A percentile compares a stretch with the other conserved stretches of the same genome.
phyloP scores from a whole-genome alignment of 2,888 invertebrate species.

The Tipula vernalis region DNA sequence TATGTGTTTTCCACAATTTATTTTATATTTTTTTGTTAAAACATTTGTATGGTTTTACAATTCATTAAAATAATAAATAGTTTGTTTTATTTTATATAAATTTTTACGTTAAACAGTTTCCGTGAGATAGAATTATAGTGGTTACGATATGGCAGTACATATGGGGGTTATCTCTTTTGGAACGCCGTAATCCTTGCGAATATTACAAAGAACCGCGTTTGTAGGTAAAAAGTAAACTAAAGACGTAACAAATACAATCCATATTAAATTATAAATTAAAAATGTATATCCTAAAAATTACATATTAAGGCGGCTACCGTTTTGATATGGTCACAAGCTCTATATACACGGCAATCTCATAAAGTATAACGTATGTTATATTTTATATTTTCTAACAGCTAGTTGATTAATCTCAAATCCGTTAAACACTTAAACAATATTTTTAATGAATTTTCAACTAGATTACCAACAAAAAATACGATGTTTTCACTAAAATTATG shows the following conservation, averaged over 20 bases:
- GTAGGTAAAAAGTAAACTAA: not conserved
- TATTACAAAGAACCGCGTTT: not conserved
- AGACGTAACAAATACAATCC: not conserved
- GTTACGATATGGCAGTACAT: not conserved
- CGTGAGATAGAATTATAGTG: not conserved
- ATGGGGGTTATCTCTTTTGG: not conserved
- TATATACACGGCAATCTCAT: not conserved
- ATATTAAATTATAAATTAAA: not conserved
- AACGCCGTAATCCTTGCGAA: not conserved
- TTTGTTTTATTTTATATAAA: not conserved
- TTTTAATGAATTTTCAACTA: slow-evolving; percentile 28
- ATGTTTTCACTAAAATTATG: slow-evolving; percentile 29
- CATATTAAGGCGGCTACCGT: not conserved
- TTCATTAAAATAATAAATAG: not conserved
- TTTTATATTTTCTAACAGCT: not conserved
- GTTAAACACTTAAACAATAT: slow-evolving; percentile 8
- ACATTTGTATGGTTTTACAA: not conserved
- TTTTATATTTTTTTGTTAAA: not conserved
- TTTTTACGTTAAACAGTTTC: not conserved
- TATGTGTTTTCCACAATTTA: not conserved
- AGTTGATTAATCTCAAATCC: not conserved
- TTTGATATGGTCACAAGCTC: not conserved
- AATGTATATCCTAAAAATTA: not conserved
- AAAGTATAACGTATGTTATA: not conserved
- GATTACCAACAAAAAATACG: slow-evolving; percentile 24